Base-by-base conservation (phyloP, 2,888 invertebrate species). In the Theretra japonica region DNA sequence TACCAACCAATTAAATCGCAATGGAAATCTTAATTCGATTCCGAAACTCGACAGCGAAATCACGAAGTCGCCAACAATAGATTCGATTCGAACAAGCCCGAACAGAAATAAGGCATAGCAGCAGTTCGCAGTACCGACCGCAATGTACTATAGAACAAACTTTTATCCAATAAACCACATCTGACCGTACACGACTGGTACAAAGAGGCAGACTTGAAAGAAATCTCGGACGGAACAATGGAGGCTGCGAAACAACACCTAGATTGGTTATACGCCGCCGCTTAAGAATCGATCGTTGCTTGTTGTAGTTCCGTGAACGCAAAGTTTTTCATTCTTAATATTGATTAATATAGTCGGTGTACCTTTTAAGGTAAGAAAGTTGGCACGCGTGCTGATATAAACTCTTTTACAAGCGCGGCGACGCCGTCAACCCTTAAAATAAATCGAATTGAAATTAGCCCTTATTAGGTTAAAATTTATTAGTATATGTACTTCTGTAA, bases 171-270 rank as follows among this genome's bases (percentile, higher is more conserved):
- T 72, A 73, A 74, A 56, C 33, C 59, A 72, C 71, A 70, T 69
- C 48, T 69, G 72, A 62, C 60, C 70, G 68, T 73, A 28, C 60
- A 69, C 41, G 56, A 41, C 21, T 48, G 30, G 69, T 70, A 81
- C 73, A 79, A 80, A 79, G 73, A 78, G 72, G 73, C 23, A 48
- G 68, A 69, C 73, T 70, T 71, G 69, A 68, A 28, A 72, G 76
- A 76, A 76, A 77, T 76, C 73, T 74, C 74, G 80, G 81, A 80
- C 73, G 70, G 71, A 79, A 83, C 82, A 85, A 84, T 76, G 72
- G 71, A 72, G 70, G 58, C 73, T 74, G 65, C 73, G 23, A 17
- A 33, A 33, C 21, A 41, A 21, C 23, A 41, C 33, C 21, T 11
- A 65, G 4, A 58, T 41, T 15, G n/a, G 23, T 41, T 65, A 21